Base-by-base conservation (phyloP, 2,888 invertebrate genomes). In the Trachelus troglodyta region DNA sequence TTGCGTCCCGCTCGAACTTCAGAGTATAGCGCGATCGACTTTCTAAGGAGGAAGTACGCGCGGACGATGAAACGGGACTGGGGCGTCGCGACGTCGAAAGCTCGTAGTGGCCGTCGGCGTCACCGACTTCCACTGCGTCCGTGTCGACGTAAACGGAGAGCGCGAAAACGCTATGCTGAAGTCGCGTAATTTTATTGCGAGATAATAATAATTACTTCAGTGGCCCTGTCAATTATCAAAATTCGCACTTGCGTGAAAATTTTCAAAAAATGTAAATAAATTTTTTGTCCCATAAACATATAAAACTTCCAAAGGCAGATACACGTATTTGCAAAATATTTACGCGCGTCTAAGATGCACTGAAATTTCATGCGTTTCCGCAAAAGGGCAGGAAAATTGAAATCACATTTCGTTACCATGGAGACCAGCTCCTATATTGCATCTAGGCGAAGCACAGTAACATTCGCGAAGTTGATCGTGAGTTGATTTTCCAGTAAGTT, bases 51-150 rank as follows among this genome's bases (percentile, higher is more conserved):
- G 76, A 80, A 74, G 78, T 79, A 74, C 82, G 82, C 80, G 79
- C 79, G 80, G 79, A 78, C 80, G 75, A 30, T 75, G 78, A 86
- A 86, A 87, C 83, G 85, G 87, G 83, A 90, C 91, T 91, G 90
- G 87, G 85, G 87, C 90, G 89, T 87, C 89, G 89, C 85, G 89
- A 89, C 88, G 90, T 87, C 81, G 80, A 80, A 71, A 79, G 78
- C 80, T 77, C 81, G 83, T 77, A 81, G 84, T 81, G 85, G 83
- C 85, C 83, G 83, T 86, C 87, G 56, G 56, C 56, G 23, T 56
- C 56, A 83, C 85, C 82, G 83, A 79, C 77, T 74, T 71, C 77
- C 79, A 84, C 81, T 84, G 85, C 83, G 86, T 85, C 83, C 84
- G 81, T 82, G 83, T 81, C 83, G 82, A 82, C 84, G 86, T 83